Conservation (phyloP, 2,888 invertebrate genomes). For the Anoplius nigerrimus region DNA sequence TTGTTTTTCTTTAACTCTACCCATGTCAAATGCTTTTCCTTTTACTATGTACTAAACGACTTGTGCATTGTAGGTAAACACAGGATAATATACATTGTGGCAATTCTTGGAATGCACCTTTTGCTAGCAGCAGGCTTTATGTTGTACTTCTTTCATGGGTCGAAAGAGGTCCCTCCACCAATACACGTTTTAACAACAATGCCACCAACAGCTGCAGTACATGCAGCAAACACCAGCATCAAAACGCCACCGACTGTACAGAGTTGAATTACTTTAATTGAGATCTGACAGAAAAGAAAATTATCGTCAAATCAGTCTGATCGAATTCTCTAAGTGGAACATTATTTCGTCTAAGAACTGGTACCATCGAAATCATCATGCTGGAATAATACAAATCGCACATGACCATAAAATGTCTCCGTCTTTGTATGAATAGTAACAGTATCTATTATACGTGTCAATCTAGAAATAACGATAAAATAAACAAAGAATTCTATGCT, state of each 20-base stretch:
- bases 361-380: slow-evolving; percentile 6
- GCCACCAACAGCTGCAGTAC: background rate
- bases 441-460: slow-evolving; percentile 45
- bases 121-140: slow-evolving; percentile 91
- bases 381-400: slow-evolving; percentile 17
- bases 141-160: slow-evolving; percentile 85
- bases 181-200: background rate
- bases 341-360: slow-evolving; percentile 13
- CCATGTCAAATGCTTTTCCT: background rate
- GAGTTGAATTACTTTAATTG: no score
- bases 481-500: slow-evolving; percentile 25
- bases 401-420: slow-evolving; percentile 14
- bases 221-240: no score
- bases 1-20: background rate
- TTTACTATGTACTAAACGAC: background rate
- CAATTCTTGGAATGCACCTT: slow-evolving; percentile 87
- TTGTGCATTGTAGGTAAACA: slow-evolving; percentile 75
- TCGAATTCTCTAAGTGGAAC: background rate
- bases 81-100: slow-evolving; percentile 80
- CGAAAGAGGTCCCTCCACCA: slow-evolving; percentile 12
- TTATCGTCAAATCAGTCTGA: background rate
- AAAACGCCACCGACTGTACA: background rate
- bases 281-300: background rate
- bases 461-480: slow-evolving; percentile 7
- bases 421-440: slow-evolving; percentile 27